A percentile compares a stretch with the other conserved stretches of the same genome.
Evolutionary conservation across 2,797 vertebrate genomes (phyloP).

Genomic region (Telmatherina bonti): DNA sequence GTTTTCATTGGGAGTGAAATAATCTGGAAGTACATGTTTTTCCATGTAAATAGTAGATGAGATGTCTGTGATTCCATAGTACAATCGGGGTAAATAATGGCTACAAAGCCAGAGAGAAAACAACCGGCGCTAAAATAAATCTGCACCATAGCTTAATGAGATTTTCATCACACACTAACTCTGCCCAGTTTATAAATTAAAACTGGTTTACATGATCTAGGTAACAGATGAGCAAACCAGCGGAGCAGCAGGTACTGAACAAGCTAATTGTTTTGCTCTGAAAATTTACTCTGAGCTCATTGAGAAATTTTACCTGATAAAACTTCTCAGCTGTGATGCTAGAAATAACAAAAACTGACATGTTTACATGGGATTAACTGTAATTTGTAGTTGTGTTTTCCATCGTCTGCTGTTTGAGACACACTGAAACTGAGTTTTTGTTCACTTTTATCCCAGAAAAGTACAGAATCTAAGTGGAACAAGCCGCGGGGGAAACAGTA

Average conservation of each 20-base stretch:
- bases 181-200: background rate
- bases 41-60: too few species aligned
- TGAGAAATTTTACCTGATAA: too few species aligned
- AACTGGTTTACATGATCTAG: background rate
- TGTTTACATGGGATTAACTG: background rate
- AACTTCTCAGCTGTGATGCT: too few species aligned
- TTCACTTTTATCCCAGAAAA: background rate
- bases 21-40: too few species aligned
- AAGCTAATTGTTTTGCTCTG: background rate
- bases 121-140: background rate
- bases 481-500: conserved; percentile 49
- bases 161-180: background rate
- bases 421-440: background rate
- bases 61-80: too few species aligned
- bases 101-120: background rate
- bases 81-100: too few species aligned
- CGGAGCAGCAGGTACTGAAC: too few species aligned
- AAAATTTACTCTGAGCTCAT: background rate
- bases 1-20: too few species aligned
- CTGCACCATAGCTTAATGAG: background rate
- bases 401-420: conserved; percentile 43
- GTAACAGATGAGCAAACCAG: background rate
- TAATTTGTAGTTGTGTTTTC: conserved; percentile 48
- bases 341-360: too few species aligned
- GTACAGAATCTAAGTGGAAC: background rate